Conservation (phyloP, 2,888 invertebrate species). For the Acrocyrtus sp. region DNA sequence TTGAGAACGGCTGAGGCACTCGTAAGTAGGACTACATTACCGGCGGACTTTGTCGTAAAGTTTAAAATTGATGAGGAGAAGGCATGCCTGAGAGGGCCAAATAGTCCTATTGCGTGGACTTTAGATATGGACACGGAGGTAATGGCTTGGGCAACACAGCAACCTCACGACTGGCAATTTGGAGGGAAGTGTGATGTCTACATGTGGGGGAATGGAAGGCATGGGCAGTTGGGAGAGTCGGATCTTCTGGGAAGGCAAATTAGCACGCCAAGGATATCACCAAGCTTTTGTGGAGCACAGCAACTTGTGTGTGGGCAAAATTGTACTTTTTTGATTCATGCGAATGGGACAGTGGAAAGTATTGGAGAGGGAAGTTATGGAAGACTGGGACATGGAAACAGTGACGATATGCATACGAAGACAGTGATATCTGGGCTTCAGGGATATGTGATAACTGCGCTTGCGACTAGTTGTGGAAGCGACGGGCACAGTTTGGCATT, state of each 20-base stretch:
- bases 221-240: conserved; percentile 73
- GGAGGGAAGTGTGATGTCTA: conserved; percentile 73
- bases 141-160: conserved; percentile 72
- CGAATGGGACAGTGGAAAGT: conserved; percentile 73
- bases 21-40: conserved; percentile 68
- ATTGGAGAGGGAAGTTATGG: conserved; percentile 70
- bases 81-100: conserved; percentile 47
- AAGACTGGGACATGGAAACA: conserved; percentile 73
- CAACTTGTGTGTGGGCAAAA: conserved; percentile 75
- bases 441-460: conserved; percentile 74
- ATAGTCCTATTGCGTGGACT: conserved; percentile 68
- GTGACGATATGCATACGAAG: conserved; percentile 68
- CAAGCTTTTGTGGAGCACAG: conserved; percentile 69
- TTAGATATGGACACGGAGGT: conserved; percentile 72
- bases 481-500: conserved; percentile 75
- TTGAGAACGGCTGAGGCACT: conserved; percentile 71
- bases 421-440: conserved; percentile 41
- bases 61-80: conserved; percentile 62
- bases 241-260: conserved; percentile 65
- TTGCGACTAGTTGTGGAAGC: conserved; percentile 74
- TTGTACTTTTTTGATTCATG: conserved; percentile 74
- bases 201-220: conserved; percentile 74
- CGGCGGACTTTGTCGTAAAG: conserved; percentile 66
- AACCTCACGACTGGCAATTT: conserved; percentile 75
- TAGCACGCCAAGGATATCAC: conserved; percentile 67